These are phyloP conservation scores for Rhinoderma darwinii DNA, from an alignment of 2,113 vertebrate species.

Conservation along the genomic window DNA sequence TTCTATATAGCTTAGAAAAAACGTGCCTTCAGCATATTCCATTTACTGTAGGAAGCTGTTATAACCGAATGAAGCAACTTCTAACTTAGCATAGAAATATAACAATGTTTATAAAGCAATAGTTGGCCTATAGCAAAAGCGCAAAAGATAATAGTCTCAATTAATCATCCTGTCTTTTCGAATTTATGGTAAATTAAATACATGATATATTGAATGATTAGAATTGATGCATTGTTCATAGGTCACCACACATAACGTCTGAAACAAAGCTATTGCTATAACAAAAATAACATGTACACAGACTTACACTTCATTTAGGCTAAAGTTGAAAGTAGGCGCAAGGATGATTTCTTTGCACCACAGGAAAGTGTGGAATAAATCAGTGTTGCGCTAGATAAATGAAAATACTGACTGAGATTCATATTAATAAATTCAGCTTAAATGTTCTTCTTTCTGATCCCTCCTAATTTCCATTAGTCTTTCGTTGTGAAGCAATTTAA, in stretches of 20 bases:
- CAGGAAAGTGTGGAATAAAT: constrained; percentile 54
- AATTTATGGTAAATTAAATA: constrained; percentile 34
- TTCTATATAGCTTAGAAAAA: background rate
- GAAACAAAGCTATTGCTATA: background rate
- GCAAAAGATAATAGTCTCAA: background rate
- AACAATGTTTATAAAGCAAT: background rate
- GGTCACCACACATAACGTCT: constrained; percentile 16
- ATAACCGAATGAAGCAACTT: background rate
- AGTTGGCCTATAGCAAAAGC: background rate
- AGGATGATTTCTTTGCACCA: constrained; percentile 50
- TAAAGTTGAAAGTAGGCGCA: constrained; percentile 36
- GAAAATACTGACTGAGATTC: constrained; percentile 56
- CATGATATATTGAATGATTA: constrained; percentile 37
- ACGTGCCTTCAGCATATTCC: background rate
- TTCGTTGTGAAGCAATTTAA: constrained; percentile 59
- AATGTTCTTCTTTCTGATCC: constrained; percentile 56
- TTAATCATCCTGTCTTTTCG: constrained; percentile 5
- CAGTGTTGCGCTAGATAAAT: constrained; percentile 49
- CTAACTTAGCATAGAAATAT: background rate
- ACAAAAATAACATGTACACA: background rate
- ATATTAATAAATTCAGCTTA: constrained; percentile 56
- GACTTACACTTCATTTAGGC: constrained; percentile 11
- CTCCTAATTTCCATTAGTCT: constrained; percentile 56
- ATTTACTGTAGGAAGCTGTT: background rate
- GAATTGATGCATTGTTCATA: constrained; percentile 2